phyloP scores from a whole-genome alignment of 2,113 vertebrate genomes.

The Ancistrus triradiatus region DNA sequence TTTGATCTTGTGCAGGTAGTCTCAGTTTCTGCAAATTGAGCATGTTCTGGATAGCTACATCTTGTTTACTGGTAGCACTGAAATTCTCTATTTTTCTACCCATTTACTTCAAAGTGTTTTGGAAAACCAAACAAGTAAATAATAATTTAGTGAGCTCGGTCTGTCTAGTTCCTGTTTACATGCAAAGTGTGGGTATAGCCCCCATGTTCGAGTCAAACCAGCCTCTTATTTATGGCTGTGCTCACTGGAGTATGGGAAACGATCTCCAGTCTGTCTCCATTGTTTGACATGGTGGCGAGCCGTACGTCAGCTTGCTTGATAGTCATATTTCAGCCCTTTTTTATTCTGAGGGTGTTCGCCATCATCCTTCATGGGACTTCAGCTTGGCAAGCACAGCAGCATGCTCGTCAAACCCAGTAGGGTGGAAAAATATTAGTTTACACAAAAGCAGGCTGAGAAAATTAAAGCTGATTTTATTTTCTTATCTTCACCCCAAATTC shows the following conservation, averaged over 20 bases:
- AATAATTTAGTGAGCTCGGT: neutral
- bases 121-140: constrained; percentile 2
- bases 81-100: constrained; percentile 13
- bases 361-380: constrained; percentile 48
- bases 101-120: constrained; percentile 31
- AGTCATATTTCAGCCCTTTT: constrained; percentile 34
- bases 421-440: constrained; percentile 58
- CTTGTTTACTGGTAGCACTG: constrained; percentile 24
- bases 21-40: constrained; percentile 25
- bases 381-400: constrained; percentile 33
- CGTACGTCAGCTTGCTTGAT: constrained; percentile 19
- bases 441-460: constrained; percentile 55
- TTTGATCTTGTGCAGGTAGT: constrained; percentile 38
- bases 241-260: constrained; percentile 20
- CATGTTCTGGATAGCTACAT: constrained; percentile 12
- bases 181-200: neutral
- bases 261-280: constrained; percentile 24
- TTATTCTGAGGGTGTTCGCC: constrained; percentile 40
- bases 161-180: constrained; percentile 1
- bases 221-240: constrained; percentile 30
- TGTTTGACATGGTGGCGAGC: constrained; percentile 32
- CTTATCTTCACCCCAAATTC: constrained; percentile 45
- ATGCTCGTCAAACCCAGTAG: constrained; percentile 41
- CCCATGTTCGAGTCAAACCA: constrained; percentile 16
- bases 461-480: constrained; percentile 61